Percentiles rank a stretch among this genome's conserved stretches.
These are phyloP conservation scores for Euplexia lucipara DNA, from an alignment of 2,888 invertebrate genomes.

Conservation along the genomic window DNA sequence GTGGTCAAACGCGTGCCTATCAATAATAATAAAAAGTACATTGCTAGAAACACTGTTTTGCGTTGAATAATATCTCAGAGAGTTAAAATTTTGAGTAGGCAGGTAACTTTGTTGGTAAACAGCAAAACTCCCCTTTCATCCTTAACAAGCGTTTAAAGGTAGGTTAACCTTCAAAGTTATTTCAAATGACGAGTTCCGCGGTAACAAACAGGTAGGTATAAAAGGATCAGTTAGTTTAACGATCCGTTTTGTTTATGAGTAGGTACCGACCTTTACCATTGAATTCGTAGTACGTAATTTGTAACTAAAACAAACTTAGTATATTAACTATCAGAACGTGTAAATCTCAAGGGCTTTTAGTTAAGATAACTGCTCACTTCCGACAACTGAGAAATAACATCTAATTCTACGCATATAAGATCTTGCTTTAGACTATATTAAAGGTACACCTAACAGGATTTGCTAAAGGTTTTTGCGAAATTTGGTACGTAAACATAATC, in stretches of 20 bases:
- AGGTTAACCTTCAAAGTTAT: constrained; percentile 20
- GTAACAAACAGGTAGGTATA: neutral
- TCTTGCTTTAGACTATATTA: constrained; percentile 1
- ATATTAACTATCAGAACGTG: neutral
- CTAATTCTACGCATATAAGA: constrained; percentile 10
- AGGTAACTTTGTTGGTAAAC: neutral
- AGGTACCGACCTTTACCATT: too few species aligned
- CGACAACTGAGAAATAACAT: constrained; percentile 9
- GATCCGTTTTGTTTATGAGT: neutral
- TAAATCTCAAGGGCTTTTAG: neutral
- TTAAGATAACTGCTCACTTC: constrained; percentile 9
- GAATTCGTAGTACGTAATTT: too few species aligned
- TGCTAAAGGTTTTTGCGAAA: too few species aligned
- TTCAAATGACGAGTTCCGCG: neutral
- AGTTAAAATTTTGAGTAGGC: too few species aligned
- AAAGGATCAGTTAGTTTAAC: neutral
- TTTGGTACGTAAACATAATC: too few species aligned
- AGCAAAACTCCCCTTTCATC: constrained; percentile 10
- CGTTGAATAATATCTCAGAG: too few species aligned
- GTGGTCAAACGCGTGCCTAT: too few species aligned
- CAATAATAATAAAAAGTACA: too few species aligned
- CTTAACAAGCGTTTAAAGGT: constrained; percentile 10
- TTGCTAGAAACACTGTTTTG: too few species aligned
- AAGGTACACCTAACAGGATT: neutral
- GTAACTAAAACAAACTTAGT: constrained; percentile 2